A percentile compares a stretch with the other conserved stretches of the same genome.
Evolutionary conservation across 2,888 invertebrate species (phyloP).

Genomic region (Graphium colonna): DNA sequence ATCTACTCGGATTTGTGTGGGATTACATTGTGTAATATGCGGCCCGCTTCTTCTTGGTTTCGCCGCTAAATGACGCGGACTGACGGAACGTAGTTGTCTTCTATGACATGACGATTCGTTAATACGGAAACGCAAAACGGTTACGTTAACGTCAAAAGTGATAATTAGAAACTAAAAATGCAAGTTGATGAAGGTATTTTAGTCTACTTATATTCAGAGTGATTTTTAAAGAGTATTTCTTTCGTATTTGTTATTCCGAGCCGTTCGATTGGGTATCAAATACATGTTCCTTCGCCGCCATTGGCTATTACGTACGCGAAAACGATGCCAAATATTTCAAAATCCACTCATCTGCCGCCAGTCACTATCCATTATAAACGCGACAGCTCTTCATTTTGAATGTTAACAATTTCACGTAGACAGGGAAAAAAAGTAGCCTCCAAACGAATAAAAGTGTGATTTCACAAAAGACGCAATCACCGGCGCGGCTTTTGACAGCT

Average conservation of each 20-base stretch:
- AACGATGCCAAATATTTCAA: background rate
- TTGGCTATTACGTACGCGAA: background rate
- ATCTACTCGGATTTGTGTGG: constrained; percentile 67
- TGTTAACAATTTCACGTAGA: constrained; percentile 22
- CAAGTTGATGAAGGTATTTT: too few relatives aligned
- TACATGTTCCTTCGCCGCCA: background rate
- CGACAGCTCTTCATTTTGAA: constrained; percentile 4
- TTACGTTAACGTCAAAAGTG: too few relatives aligned
- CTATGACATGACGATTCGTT: background rate
- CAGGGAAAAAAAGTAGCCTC: constrained; percentile 23
- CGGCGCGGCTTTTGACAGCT: constrained; percentile 66
- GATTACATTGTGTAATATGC: constrained; percentile 66
- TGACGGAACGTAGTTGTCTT: constrained; percentile 14
- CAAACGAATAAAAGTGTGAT: constrained; percentile 44
- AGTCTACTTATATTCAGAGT: too few relatives aligned
- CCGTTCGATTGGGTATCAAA: background rate
- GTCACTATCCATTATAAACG: background rate
- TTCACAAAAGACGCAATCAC: constrained; percentile 59
- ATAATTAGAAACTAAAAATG: too few relatives aligned
- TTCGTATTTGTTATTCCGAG: too few relatives aligned
- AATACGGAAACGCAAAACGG: too few relatives aligned
- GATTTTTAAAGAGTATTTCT: too few relatives aligned
- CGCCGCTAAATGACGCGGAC: constrained; percentile 33
- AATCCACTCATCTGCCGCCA: background rate
- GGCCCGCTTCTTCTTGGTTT: constrained; percentile 45